Conservation (phyloP, 2,888 invertebrate genomes). For the Diarsia dahlii region DNA sequence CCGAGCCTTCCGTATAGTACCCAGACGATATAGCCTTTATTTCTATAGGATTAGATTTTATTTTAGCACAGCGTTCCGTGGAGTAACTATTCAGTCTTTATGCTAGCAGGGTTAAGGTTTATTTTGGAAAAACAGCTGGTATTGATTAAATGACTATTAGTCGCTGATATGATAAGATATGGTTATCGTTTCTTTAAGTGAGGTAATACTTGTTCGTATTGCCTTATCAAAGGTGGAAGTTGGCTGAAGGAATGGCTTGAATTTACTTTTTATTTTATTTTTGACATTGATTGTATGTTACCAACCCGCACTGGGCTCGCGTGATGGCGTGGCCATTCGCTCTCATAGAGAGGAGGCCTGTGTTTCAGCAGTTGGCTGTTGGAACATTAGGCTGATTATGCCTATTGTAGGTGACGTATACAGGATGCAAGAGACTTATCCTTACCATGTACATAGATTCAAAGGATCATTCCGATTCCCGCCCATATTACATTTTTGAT, state of each 20-base stretch:
- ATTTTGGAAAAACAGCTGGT: conserved; percentile 22
- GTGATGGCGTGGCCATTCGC: too few relatives aligned
- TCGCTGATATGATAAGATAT: conserved; percentile 36
- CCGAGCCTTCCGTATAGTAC: conserved; percentile 13
- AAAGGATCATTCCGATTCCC: too few relatives aligned
- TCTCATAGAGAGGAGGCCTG: too few relatives aligned
- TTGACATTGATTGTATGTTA: neutral
- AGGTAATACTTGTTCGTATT: conserved; percentile 24
- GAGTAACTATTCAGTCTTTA: conserved; percentile 21
- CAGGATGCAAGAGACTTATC: too few relatives aligned
- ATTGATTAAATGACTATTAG: conserved; percentile 46
- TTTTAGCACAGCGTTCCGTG: conserved; percentile 17
- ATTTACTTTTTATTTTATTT: conserved; percentile 1
- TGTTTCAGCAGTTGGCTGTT: too few relatives aligned
- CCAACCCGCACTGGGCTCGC: too few relatives aligned
- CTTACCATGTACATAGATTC: too few relatives aligned
- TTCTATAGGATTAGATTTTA: conserved; percentile 5
- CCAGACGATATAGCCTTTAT: conserved; percentile 17
- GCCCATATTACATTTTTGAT: too few relatives aligned
- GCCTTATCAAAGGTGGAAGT: conserved; percentile 27
- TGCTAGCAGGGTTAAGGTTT: conserved; percentile 5
- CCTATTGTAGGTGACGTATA: too few relatives aligned
- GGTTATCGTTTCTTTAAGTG: conserved; percentile 24
- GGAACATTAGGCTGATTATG: too few relatives aligned
- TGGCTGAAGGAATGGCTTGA: neutral